Conservation (phyloP, 2,113 vertebrate species). For the Ciconia maguari region DNA sequence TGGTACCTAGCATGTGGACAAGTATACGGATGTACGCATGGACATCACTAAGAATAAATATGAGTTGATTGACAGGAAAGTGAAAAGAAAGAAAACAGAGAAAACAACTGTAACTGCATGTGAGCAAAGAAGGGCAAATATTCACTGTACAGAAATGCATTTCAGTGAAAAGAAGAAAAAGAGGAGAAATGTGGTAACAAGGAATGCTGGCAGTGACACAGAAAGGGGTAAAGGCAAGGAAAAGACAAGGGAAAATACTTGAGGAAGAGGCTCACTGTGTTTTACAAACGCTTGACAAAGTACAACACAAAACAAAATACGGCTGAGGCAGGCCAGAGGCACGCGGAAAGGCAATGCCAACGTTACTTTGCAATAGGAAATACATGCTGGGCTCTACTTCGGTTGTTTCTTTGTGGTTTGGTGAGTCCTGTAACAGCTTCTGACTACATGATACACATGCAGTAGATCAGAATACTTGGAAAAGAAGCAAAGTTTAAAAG, state of each 20-base stretch:
- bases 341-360: fast-evolving
- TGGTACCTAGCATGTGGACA: neutral
- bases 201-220: neutral
- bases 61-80: neutral
- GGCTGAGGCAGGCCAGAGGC: neutral
- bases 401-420: neutral
- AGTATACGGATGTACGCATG: neutral
- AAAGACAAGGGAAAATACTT: neutral
- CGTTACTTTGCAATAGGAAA: neutral
- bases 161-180: neutral
- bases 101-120: neutral
- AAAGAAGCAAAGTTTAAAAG: neutral
- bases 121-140: neutral
- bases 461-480: neutral
- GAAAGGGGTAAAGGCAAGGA: neutral
- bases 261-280: neutral
- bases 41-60: neutral
- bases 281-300: neutral
- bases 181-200: neutral
- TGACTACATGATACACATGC: neutral
- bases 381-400: neutral
- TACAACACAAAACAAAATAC: neutral
- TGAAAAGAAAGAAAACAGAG: neutral
- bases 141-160: neutral
- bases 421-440: neutral